Evolutionary conservation across 2,113 vertebrate genomes (phyloP), one percentile per base, ranked within the genome.

Genomic region (Chrysochloris asiatica): DNA sequence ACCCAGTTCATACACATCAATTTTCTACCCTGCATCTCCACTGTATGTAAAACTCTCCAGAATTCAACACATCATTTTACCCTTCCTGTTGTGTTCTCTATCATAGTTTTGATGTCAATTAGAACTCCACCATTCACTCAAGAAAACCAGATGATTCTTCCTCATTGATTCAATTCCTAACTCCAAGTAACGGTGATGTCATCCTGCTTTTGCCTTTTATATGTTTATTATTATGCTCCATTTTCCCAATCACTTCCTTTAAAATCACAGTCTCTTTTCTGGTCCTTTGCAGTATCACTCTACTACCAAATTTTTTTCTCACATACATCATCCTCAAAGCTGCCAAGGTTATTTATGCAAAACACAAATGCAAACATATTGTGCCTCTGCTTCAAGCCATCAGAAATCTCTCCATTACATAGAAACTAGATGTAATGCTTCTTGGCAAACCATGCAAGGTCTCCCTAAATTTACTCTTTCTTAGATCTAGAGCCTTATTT

Each of bases 151-250:
- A 56, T 50, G 36, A 54, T 1, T 3, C 21, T 2, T 80, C 30
- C 33, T 65, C 50, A 36, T 56, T 59, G 59, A 65, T 38, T 75
- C 8, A 88, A 8, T 48, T 56, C 43, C 41, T 78, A 28, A 13
- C 30, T 92, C 52, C 30, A 85, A 93, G 61, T 81, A 81, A 79
- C n/a, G n/a, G n/a, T n/a, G n/a, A n/a, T n/a, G n/a, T n/a, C n/a
- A n/a, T n/a, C n/a, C n/a, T n/a, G n/a, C n/a, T n/a, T n/a, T n/a
- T n/a, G n/a, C n/a, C n/a, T n/a, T n/a, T n/a, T n/a, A n/a, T n/a
- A n/a, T n/a, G n/a, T n/a, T n/a, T n/a, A n/a, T n/a, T n/a, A n/a
- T n/a, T n/a, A n/a, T n/a, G n/a, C n/a, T n/a, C n/a, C n/a, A n/a
- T n/a, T 45, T 80, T 76, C 24, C 4, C 41, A 9, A 33, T 54